Percentiles rank a stretch among this genome's conserved stretches.
Evolutionary conservation across 2,888 invertebrate species (phyloP).

Genomic region (Salpingus planirostris): DNA sequence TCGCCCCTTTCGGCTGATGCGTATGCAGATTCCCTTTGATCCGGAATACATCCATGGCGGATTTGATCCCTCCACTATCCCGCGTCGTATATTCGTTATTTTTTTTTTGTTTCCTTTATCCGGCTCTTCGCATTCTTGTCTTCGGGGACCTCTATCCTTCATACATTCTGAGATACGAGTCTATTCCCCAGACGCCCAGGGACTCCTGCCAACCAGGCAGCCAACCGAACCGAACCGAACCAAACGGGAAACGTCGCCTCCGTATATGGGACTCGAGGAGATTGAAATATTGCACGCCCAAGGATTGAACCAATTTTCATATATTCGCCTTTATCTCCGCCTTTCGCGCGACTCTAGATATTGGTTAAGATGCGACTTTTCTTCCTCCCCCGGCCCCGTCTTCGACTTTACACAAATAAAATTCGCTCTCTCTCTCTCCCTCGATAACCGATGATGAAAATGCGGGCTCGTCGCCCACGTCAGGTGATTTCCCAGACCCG

Average conservation of each 20-base stretch:
- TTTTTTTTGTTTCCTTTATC: conserved; percentile 33
- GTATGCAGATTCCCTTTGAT: conserved; percentile 41
- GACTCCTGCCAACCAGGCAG: conserved; percentile 18
- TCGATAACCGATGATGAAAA: no score
- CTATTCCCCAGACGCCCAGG: conserved; percentile 36
- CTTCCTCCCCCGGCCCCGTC: no score
- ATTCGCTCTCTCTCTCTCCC: no score
- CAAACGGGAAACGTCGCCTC: conserved; percentile 40
- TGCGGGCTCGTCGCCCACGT: no score
- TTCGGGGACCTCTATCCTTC: conserved; percentile 40
- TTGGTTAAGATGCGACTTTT: no score
- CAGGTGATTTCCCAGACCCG: no score
- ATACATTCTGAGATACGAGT: conserved; percentile 36
- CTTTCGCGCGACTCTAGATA: no score
- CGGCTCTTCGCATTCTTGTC: conserved; percentile 39
- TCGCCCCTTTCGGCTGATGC: no score
- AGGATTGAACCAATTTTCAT: conserved; percentile 41
- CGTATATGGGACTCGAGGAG: conserved; percentile 32
- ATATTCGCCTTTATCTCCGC: conserved; percentile 35
- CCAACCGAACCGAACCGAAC: conserved; percentile 20
- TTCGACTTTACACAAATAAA: no score
- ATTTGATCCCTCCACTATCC: conserved; percentile 29
- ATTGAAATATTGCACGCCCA: conserved; percentile 42
- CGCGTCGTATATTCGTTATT: conserved; percentile 38
- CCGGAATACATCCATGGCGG: conserved; percentile 33